Evolutionary conservation across 2,797 vertebrate species (phyloP), one percentile per base, ranked within the genome.

Genomic region (Takifugu rubripes): DNA sequence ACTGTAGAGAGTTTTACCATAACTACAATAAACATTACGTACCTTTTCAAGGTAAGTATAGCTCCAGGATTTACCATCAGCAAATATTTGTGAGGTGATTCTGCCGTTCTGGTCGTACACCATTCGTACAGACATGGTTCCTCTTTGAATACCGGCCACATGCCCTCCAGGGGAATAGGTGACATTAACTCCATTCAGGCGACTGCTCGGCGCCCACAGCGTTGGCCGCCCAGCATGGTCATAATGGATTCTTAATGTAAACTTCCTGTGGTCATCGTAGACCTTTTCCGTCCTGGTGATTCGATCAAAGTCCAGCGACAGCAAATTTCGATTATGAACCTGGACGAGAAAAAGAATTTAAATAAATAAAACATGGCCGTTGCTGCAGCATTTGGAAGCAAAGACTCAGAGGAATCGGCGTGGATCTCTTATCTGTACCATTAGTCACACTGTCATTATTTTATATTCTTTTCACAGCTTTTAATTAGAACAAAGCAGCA

Each of bases 41-140:
- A 96, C 97, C 93, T 99, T 99, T 82, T 98, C 96, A 36, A 99
- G 89, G 67, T 99, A 99, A 0, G 97, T 99, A 91, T 98, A 99
- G 85, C 90, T 97, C 97, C 97, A 99, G 0, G 95, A 94, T 82
- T 98, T 99, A 8, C 97, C 97, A 47, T 99, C 97, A 0, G 97
- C 97, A 66, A 99, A 99, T 74, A 94, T 97, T 82, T 96, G 92
- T 50, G 97, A 96, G 0, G 87, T 91, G 77, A 99, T 94, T 77
- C 95, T 92, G 40, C 97, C 95, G 0, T 94, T 93, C 66, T 93
- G 94, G 87, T 99, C 96, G 0, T 99, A 99, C 53, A 99, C 96
- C 96, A 99, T 98, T 59, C 97, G 93, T 54, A 99, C 94, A 0
- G 97, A 98, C 97, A 99, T 98, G 1, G 94, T 98, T 25, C 97